Percentiles rank a stretch among this genome's conserved stretches.
Evolutionary conservation across 37 sponge, comb jelly and placozoan species (phyloP).

Genomic region (Halichondria panicea): DNA sequence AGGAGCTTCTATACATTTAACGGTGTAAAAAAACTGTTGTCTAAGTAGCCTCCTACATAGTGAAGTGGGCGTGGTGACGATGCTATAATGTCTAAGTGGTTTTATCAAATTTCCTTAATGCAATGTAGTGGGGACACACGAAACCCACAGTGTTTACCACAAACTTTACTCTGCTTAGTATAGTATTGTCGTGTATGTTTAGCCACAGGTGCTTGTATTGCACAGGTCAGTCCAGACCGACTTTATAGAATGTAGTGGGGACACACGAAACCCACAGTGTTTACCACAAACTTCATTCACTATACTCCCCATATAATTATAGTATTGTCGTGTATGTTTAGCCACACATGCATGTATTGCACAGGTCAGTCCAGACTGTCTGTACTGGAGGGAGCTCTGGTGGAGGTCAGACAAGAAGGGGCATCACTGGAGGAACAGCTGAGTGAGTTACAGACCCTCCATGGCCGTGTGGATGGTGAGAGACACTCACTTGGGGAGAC

Average conservation of each 20-base stretch:
- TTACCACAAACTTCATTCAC: not conserved
- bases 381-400: not conserved
- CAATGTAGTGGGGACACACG: not conserved
- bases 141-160: not conserved
- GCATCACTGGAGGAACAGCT: not conserved
- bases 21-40: too few species aligned
- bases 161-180: not conserved
- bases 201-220: not conserved
- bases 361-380: not conserved
- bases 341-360: not conserved
- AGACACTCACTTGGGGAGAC: not conserved
- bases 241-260: not conserved
- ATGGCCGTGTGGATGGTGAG: not conserved
- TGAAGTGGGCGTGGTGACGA: too few species aligned
- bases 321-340: not conserved
- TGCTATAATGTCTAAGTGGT: too few species aligned
- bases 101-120: too few species aligned
- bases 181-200: not conserved
- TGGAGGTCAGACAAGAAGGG: not conserved
- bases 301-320: not conserved
- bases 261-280: not conserved
- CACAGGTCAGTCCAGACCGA: not conserved
- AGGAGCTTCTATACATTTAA: too few species aligned
- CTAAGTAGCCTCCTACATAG: too few species aligned
- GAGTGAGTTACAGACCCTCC: not conserved